Base-by-base conservation (phyloP, 2,113 vertebrate genomes). In the Axis porcinus region DNA sequence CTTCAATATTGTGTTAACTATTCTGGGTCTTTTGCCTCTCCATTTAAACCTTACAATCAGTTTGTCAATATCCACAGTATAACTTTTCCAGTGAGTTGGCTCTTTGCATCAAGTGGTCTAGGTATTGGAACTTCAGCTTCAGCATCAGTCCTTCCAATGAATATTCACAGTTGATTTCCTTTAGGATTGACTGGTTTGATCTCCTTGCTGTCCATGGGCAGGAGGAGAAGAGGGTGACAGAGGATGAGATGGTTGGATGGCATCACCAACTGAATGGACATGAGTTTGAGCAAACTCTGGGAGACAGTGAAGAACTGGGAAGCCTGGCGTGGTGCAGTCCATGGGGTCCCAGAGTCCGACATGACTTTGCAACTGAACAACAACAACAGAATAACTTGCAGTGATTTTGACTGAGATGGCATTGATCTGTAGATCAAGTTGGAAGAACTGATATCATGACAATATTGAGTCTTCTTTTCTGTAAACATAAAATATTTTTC, bases 1-100 rank as follows among this genome's bases (percentile, higher is more conserved):
- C 23, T 57, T 55, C 52, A 10, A 0, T 28, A 0, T 3, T 3
- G n/a, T 57, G 23, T 17, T 6, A 8, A 0, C 50, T 57, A 0
- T 27, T 57, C 82, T 11, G n/a, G 54, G n/a, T 11, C n/a, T 40
- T 16, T 17, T 27, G 54, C n/a, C 36, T 17, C 52, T 55, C 21
- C 64, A 3, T 15, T 16, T 11, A 28, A 11, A 17, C 54, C 54
- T 17, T 43, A 3, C 23, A 17, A 3, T 43, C 82, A 57, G 82
- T 43, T 43, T 84, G 14, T 28, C 25, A 27, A 4, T 40, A 28
- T 6, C 82, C 64, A 36, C 64, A 21, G 64, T 11, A 3, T 21
- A 21, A 36, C 64, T 67, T 36, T 36, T 36, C 33, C n/a, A 70
- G 4, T 11, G 17, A 36, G n/a, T 1, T 5, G 4, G 64, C 64